phyloP scores from a whole-genome alignment of 2,888 invertebrate genomes.

The Ecliptopera silaceata region DNA sequence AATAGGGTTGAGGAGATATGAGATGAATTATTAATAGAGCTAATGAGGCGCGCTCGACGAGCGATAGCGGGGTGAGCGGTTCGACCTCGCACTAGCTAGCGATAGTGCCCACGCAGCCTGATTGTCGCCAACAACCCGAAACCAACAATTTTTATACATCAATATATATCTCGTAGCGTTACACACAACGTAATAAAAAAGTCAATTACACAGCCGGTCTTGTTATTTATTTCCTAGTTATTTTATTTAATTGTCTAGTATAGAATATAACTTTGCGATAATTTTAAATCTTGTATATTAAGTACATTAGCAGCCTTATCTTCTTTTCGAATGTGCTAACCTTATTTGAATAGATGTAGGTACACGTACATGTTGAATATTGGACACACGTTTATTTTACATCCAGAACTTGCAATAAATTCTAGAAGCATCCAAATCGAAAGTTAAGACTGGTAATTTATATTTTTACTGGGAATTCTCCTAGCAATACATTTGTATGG shows the following conservation, averaged over 20 bases:
- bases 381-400: too few species aligned
- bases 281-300: constrained; percentile 2
- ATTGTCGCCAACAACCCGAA: constrained; percentile 74
- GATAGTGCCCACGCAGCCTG: constrained; percentile 82
- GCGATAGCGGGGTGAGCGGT: constrained; percentile 77
- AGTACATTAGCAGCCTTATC: constrained; percentile 17
- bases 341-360: too few species aligned
- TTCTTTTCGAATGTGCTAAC: too few species aligned
- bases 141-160: constrained; percentile 51
- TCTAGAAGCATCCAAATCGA: too few species aligned
- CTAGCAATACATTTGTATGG: too few species aligned
- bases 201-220: constrained; percentile 24
- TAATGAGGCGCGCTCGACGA: constrained; percentile 67
- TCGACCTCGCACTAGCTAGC: constrained; percentile 74
- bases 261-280: constrained; percentile 39
- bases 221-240: constrained; percentile 15
- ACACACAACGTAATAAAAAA: constrained; percentile 28
- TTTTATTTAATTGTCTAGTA: constrained; percentile 45
- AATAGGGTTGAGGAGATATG: constrained; percentile 72
- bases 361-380: too few species aligned
- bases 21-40: constrained; percentile 79
- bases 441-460: too few species aligned
- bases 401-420: too few species aligned
- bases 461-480: too few species aligned
- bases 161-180: constrained; percentile 37